Evolutionary conservation across 1,140 invertebrate genomes (phyloP).

Genomic region (Pteromalus puparum): DNA sequence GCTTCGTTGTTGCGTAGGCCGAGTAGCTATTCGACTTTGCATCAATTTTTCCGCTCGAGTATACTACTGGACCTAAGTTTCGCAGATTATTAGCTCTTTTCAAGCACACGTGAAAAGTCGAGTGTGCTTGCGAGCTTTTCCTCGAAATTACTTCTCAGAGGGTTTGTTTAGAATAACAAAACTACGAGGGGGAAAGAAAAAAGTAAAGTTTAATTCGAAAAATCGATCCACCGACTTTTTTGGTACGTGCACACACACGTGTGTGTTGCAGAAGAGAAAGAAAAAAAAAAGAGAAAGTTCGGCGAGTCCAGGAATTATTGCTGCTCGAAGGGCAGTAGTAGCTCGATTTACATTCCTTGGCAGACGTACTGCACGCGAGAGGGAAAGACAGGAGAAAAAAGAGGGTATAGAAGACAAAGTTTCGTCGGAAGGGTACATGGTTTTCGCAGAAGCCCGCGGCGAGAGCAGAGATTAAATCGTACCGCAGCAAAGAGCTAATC

Average conservation of each 20-base stretch:
- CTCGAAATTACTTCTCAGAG: neutral
- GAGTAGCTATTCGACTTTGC: neutral
- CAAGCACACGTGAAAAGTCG: no score
- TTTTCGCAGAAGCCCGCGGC: conserved; percentile 66
- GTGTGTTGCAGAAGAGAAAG: neutral
- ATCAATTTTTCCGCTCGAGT: neutral
- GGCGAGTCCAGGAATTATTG: conserved; percentile 11
- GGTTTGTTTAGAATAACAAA: neutral
- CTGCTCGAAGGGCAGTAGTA: neutral
- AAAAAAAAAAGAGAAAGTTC: neutral
- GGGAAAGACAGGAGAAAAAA: conserved; percentile 27
- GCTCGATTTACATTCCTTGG: conserved; percentile 28
- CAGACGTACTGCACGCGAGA: conserved; percentile 49
- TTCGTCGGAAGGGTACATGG: conserved; percentile 12
- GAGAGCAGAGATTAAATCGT: conserved; percentile 68
- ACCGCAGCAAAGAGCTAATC: conserved; percentile 70
- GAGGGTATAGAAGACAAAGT: conserved; percentile 17
- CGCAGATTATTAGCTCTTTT: neutral
- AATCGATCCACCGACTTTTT: no score
- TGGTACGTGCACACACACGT: no score
- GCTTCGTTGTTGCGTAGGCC: no score
- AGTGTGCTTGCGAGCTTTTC: no score
- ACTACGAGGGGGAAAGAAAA: no score
- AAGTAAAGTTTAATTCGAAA: no score
- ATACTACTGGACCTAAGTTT: neutral